A percentile compares a stretch with the other conserved stretches of the same genome.
Evolutionary conservation across 1,140 invertebrate genomes (phyloP).

Genomic region (Portunus trituberculatus): DNA sequence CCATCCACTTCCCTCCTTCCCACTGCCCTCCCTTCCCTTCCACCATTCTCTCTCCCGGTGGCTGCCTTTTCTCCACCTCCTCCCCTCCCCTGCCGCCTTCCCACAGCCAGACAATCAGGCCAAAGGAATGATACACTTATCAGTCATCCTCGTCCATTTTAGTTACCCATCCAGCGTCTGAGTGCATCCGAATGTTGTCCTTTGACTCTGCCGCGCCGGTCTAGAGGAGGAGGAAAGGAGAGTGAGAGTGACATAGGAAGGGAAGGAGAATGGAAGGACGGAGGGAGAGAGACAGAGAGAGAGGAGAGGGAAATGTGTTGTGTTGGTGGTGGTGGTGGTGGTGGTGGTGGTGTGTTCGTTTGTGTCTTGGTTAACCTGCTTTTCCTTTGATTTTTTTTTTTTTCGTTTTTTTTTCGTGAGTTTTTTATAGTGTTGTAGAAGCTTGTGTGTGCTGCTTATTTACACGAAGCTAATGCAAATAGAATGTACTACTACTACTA

Average conservation of each 20-base stretch:
- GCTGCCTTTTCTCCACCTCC: not conserved
- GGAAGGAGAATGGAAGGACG: not conserved
- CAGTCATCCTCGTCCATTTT: conserved; percentile 21
- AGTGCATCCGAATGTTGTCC: conserved; percentile 6
- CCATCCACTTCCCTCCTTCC: not conserved
- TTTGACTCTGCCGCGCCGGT: not conserved
- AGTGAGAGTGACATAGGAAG: not conserved
- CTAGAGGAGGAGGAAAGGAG: not conserved
- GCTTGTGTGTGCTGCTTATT: not conserved
- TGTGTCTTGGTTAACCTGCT: not conserved
- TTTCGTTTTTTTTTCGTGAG: too few species aligned
- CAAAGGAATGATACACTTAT: conserved; percentile 23
- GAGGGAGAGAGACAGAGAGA: not conserved
- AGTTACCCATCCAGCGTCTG: not conserved
- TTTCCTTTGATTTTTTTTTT: too few species aligned
- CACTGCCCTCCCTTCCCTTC: not conserved
- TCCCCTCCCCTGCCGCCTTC: not conserved
- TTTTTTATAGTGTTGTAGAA: not conserved
- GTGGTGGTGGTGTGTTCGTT: too few species aligned
- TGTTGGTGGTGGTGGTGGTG: too few species aligned
- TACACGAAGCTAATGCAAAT: too few species aligned
- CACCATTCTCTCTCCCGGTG: not conserved
- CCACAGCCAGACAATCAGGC: not conserved
- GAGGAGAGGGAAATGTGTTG: too few species aligned
- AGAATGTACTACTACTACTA: too few species aligned